Base-by-base conservation (phyloP, 2,113 vertebrate species). In the Herpetotheres cachinnans region DNA sequence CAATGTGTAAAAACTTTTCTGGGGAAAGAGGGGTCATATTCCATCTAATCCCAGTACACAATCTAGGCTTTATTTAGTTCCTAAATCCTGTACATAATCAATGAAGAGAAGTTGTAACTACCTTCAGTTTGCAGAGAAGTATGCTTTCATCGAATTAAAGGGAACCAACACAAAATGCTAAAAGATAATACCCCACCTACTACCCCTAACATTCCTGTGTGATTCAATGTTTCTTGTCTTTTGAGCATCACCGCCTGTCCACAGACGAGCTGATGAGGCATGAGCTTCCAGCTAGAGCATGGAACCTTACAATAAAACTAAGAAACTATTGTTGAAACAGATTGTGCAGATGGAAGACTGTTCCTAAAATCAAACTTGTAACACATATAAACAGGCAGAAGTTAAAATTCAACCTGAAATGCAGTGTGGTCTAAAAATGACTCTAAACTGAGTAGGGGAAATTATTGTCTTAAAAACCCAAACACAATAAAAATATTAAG, bases 81-180 rank as follows among this genome's bases (percentile, higher is more conserved):
- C 11, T 49, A 73, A 89, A 78, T 77, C 62, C 38, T 1, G 1
- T 66, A 61, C 1, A 5, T 65, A 76, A 59, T 29, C 29, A 32
- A 21, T 38, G 9, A 40, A 44, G 19, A 62, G 19, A 62, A 71
- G 22, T 29, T 0, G 0, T 26, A 78, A 2, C 11, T 66, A 47
- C 19, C 2, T 12, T 61, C 14, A 29, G 6, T 80, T 59, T 66
- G 10, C 7, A 1, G 13, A 50, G 42, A 82, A 56, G 7, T 36
- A 29, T 38, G 19, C 10, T 94, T 86, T 29, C 16, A 40, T 20
- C 17, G 12, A 47, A 7, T 42, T 29, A 61, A 82, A 77, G 27
- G 17, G 70, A 86, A 91, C 38, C 5, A 69, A 47, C 6, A 80
- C 13, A 89, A 88, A 58, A 55, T 55, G 5, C 1, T 63, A 49